Base-by-base conservation (phyloP, 53 echinoderm and acorn worm genomes). In the Stichopus horrens region DNA sequence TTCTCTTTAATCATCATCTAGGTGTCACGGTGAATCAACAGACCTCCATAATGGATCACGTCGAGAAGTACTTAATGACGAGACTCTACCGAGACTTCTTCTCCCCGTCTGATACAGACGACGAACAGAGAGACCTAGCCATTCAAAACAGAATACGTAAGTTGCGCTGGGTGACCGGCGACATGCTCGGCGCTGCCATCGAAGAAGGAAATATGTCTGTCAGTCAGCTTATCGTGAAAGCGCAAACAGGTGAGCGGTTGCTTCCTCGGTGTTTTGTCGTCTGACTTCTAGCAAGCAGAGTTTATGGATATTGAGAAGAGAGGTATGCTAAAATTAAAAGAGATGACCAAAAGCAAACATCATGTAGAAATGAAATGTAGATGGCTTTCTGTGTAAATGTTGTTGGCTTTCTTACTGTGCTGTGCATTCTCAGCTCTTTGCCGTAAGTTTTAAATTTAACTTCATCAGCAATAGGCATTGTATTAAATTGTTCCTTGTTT, bases 71-170 rank as follows among this genome's bases (percentile, higher is more conserved):
- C 58, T 90, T 97, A 79, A 97, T 97, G 98, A 97, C 98, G 2
- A 73, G 94, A n/a, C 93, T 95, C 71, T 95, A 97, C 79, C 86
- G 91, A 5, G 86, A 92, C 20, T 89, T 97, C 13, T 97, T 97
- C 91, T 95, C 95, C 53, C 98, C 98, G 6, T 90, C 94, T 14
- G 90, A 94, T 75, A 92, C 95, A 4, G 98, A 97, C 10, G 98
- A 97, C 51, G 98, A 97, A 76, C 98, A 97, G 94, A 97, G 95
- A 86, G 98, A 97, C 76, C 90, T 97, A 1, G 98, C 98, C 59
- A 95, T 97, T 23, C 98, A 97, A 91, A 97, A 97, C 86, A 93
- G 98, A 22, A 97, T 97, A 68, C 93, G 98, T 8, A 88, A 94
- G 71, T 89, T 97, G 18, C 91, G 93, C 57, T 97, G 98, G 98